Evolutionary conservation across 1,140 invertebrate species (phyloP), one percentile per base, ranked within the genome.

Genomic region (Aphaenogaster ashmeadi): DNA sequence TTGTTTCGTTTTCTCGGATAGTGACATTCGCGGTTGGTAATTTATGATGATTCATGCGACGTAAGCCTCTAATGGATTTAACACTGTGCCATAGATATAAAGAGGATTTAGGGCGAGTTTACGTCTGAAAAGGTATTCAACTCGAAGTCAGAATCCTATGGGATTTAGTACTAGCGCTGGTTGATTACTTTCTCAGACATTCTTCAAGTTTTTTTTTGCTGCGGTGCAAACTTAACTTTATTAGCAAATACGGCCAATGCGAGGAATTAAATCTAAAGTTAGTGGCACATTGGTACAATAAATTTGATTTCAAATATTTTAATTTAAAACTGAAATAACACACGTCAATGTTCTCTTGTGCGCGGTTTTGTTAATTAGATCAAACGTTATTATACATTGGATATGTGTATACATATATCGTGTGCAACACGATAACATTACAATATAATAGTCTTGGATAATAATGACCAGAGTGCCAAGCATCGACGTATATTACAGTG

Each of bases 171-270:
- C 18, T 18, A 18, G 4, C 62, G 78, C 69, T 27, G 18, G 54
- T 83, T 83, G 67, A 60, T 83, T 83, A 47, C 54, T 83, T 74
- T 72, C 52, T 27, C 54, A 74, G 54, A 83, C 80, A 58, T 72
- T 47, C 67, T 83, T 83, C 33, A 81, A 56, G 41, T 74, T 18
- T 60, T 74, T 83, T 41, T 21, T 36, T 44, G 18, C 18, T 56
- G 7, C 2, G 36, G 47, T 27, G 27, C 21, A 36, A 83, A 72
- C 13, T 81, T 38, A 72, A 71, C 50, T 60, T 36, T 56, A 72
- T 47, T 50, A 41, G 44, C 33, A 38, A 84, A 75, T n/a, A 71
- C 36, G 54, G 0, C 5, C 21, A 33, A 58, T 56, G 13, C 21
- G 7, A 71, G 21, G 27, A 81, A 54, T 81, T 71, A 56, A 81